Base-by-base conservation (phyloP, 2,888 invertebrate species). In the Stictocephala bisonia region DNA sequence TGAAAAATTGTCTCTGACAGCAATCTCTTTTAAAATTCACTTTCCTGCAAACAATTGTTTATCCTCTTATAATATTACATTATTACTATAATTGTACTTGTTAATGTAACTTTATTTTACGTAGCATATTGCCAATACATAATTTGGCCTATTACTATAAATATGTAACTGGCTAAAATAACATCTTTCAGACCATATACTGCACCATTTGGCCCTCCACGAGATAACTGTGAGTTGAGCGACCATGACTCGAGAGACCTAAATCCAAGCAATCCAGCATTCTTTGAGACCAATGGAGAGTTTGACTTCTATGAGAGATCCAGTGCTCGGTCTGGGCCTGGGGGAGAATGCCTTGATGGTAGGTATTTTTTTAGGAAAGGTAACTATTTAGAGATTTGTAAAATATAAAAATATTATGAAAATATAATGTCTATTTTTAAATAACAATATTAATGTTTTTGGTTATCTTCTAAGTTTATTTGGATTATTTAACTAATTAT, bases 181-280 rank as follows among this genome's bases (percentile, higher is more conserved):
- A n/a, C n/a, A n/a, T n/a, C n/a, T 81, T 81, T 74, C 81, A 89
- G 89, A 82, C 84, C 86, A 77, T 85, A 86, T 68, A 85, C 87
- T 27, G 88, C 87, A 40, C 87, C 89, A 11, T 92, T 88, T 60
- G 87, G 87, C 1, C 77, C 79, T 3, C 91, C 91, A 77, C 85
- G 90, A 35, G 94, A 95, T 79, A 96, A 96, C 83, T 96, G 96
- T 82, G 96, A 96, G 83, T 86, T 96, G 6, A 95, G 94, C 82
- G 95, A 96, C 82, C 88, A 93, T 58, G 95, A 95, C 82, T 91
- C 93, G 0, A 87, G 93, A 70, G 93, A 94, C 80, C 85, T 95
- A 81, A 94, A 95, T 81, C 88, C 93, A 74, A 93, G 92, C 68
- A 95, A 95, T 85, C 93, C 95, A 0, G 89, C 91, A 51, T 91